Base-by-base conservation (phyloP, 2,888 invertebrate species). In the Steinernema carpocapsae region DNA sequence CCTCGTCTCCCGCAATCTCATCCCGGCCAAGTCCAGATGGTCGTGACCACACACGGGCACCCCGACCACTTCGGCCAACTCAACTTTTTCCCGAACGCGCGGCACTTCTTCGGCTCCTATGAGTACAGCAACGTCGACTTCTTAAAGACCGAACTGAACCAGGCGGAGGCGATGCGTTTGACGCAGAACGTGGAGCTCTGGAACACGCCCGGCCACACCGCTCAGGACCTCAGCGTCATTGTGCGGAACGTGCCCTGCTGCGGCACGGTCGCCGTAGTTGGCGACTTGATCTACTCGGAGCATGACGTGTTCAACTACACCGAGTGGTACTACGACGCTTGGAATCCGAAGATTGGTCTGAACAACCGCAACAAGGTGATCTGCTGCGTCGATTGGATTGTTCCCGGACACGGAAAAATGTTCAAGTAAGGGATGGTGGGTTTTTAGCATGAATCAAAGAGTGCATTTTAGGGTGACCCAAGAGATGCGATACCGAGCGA, bases 371-470 rank as follows among this genome's bases (percentile, higher is more conserved):
- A 77, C 32, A 82, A 81, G 75, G 78, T 85, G 37, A 70, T 85
- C 12, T 85, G 85, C 74, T 72, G 77, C 42, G 82, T 79, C n/a
- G 88, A 89, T 78, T 86, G 84, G 77, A 88, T 89, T 42, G 84
- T 89, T 22, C 89, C 89, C 0, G 89, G 89, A 2, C 89, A 89
- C 75, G 89, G 89, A 0, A 81, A 87, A 29, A 88, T 88, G 84
- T 89, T 89, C 81, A 76, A 42, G 80, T 78, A 77, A 45, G 73
- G 45, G 22, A 89, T 74, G 89, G 89, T 0, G 80, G 86, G n/a
- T n/a, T n/a, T n/a, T n/a, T 29, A 87, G 88, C 83, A 89, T 89
- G 80, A 59, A 19, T 12, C 70, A 22, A 19, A 29, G 10, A 51
- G 26, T 22, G 12, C 29, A 24, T 52, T 77, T 29, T 45, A 80